Conservation (phyloP, 2,888 invertebrate genomes). For the Lasioglossum villosulum region DNA sequence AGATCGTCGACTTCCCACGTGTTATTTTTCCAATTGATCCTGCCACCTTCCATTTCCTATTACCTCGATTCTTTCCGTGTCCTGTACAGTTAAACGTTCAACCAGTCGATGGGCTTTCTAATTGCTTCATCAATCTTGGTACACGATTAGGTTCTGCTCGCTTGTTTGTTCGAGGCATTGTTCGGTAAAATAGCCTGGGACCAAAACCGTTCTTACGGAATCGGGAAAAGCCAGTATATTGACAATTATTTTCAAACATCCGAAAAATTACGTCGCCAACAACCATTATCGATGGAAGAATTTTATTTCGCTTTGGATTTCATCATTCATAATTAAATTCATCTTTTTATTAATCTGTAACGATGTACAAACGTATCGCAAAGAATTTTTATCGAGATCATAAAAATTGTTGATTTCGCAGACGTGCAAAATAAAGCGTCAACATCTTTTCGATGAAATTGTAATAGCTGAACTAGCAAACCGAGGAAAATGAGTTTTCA, state of each 20-base stretch:
- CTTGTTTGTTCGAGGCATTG: not conserved
- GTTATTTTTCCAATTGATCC: not conserved
- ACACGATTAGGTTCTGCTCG: not conserved
- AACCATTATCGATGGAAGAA: too few relatives aligned
- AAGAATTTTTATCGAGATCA: too few relatives aligned
- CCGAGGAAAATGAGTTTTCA: too few relatives aligned
- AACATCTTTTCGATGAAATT: too few relatives aligned
- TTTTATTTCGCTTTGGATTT: too few relatives aligned
- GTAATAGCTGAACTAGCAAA: too few relatives aligned
- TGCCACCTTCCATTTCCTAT: not conserved
- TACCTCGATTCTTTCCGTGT: not conserved
- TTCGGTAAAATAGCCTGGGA: not conserved
- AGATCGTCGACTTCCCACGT: conserved; percentile 36
- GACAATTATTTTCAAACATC: not conserved
- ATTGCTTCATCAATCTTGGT: conserved; percentile 7
- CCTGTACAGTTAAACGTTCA: not conserved
- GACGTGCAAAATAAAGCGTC: too few relatives aligned
- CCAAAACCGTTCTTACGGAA: not conserved
- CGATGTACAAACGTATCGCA: too few relatives aligned
- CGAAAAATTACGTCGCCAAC: too few relatives aligned
- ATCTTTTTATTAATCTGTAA: too few relatives aligned
- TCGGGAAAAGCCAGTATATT: not conserved
- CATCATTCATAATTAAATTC: too few relatives aligned
- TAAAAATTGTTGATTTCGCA: too few relatives aligned
- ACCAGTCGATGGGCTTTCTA: not conserved